Evolutionary conservation across 2,113 vertebrate species (phyloP), one percentile per base, ranked within the genome.

Genomic region (Nyctereutes procyonoides): DNA sequence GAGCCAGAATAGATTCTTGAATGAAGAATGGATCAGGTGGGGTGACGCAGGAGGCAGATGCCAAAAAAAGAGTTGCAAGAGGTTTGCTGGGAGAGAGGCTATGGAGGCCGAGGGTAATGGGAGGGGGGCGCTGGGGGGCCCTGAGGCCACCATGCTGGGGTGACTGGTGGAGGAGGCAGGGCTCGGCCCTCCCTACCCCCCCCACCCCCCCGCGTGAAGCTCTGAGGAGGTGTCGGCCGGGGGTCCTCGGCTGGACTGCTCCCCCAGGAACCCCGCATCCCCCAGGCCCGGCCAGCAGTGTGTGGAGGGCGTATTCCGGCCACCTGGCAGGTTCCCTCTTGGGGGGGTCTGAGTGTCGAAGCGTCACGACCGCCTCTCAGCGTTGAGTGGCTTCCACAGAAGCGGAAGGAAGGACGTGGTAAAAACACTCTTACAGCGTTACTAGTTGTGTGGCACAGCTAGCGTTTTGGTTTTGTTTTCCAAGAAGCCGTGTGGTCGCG

Each of bases 361-460:
- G 76, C 4, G 2, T 82, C 6, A 0, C 1, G 6, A 11, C 24
- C 14, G 30, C 62, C 74, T 67, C 8, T 10, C 53, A 20, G 20
- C 2, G 35, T 53, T 26, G 16, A 22, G 63, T 65, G 85, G 60
- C 26, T 38, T 62, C 60, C 51, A 28, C 81, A 35, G 2, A 69
- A n/a, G 30, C 1, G 22, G 58, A 32, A 48, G 35, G 32, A 48
- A 48, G 35, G 32, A 48, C 43, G 9, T 32, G 32, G 83, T 26
- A 13, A 51, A 81, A 26, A 5, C 26, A 0, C 0, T 28, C 80
- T 8, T 69, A 13, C 30, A 3, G 19, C 8, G 43, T 19, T 1
- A 20, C 8, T 2, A 2, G 0, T 0, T 5, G 0, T 5, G 0
- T 0, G 8, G 26, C 62, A 0, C 0, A 0, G 8, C 87, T 1